These are phyloP conservation scores for Sibirionetta formosa DNA, from an alignment of 2,797 vertebrate species.

Conservation along the genomic window DNA sequence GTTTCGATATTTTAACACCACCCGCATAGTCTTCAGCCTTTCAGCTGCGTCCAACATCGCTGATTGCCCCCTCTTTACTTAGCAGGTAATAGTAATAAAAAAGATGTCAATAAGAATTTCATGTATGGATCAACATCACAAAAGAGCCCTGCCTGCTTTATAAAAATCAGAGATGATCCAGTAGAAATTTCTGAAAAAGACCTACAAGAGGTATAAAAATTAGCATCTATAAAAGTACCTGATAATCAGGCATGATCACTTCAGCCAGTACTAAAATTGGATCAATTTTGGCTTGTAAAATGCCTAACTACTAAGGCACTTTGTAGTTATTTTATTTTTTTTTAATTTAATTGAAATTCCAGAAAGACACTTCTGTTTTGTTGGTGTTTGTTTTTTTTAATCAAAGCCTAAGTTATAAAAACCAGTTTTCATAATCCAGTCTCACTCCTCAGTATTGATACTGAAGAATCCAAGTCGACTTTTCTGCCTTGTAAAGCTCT, in stretches of 20 bases:
- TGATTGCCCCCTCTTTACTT: neutral
- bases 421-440: neutral
- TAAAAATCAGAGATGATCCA: neutral
- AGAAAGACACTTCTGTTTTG: neutral
- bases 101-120: neutral
- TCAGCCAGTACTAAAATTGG: neutral
- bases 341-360: neutral
- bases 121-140: neutral
- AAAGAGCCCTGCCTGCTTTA: neutral
- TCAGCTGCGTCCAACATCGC: neutral
- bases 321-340: neutral
- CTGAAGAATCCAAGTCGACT: neutral
- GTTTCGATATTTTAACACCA: neutral
- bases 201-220: neutral
- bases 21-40: neutral
- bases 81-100: neutral
- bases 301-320: neutral
- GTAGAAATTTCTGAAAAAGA: neutral
- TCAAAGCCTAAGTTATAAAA: neutral
- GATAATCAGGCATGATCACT: neutral
- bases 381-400: too few species aligned
- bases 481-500: neutral
- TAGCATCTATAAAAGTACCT: neutral
- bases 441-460: neutral
- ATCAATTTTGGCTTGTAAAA: neutral